Percentiles rank a stretch among this genome's conserved stretches.
Conservation (phyloP, 2,888 invertebrate genomes). For the Nematopogon swammerdamellus region DNA sequence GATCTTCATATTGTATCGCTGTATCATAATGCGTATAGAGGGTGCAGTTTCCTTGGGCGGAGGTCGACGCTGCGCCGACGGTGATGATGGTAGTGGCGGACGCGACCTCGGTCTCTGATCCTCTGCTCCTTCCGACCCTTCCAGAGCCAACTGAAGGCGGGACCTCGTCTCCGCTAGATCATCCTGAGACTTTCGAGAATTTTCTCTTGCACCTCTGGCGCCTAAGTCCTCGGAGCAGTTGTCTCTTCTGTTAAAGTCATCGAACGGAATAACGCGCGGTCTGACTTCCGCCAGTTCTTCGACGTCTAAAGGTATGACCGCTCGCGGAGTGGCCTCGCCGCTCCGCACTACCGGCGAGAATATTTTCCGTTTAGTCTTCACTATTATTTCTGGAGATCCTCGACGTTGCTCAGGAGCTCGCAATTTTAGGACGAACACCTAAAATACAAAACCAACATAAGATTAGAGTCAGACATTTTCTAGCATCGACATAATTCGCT, state of each 20-base stretch:
- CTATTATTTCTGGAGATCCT: slow-evolving; percentile 64
- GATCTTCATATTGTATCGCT: slow-evolving; percentile 63
- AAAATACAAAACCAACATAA: slow-evolving; percentile 10
- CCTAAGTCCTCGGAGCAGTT: neutral
- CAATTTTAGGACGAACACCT: slow-evolving; percentile 43
- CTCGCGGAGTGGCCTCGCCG: slow-evolving; percentile 49
- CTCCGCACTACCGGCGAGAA: slow-evolving; percentile 68
- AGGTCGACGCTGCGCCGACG: slow-evolving; percentile 52
- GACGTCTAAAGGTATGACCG: slow-evolving; percentile 44
- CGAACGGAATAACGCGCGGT: slow-evolving; percentile 11
- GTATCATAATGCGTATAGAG: slow-evolving; percentile 68
- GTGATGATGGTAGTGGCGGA: slow-evolving; percentile 61
- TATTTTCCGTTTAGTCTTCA: slow-evolving; percentile 77
- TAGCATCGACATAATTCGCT: neutral
- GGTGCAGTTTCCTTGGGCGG: slow-evolving; percentile 64
- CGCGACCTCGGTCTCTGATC: slow-evolving; percentile 32
- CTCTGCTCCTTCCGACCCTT: slow-evolving; percentile 35
- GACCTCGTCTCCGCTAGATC: neutral
- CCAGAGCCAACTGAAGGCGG: slow-evolving; percentile 28
- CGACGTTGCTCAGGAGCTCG: slow-evolving; percentile 37
- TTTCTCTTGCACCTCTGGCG: neutral
- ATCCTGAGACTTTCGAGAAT: neutral
- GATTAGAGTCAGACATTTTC: neutral
- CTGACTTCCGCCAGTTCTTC: slow-evolving; percentile 39
- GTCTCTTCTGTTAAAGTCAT: neutral